Evolutionary conservation across 2,113 vertebrate species (phyloP), one percentile per base, ranked within the genome.

Genomic region (Xiphias gladius): DNA sequence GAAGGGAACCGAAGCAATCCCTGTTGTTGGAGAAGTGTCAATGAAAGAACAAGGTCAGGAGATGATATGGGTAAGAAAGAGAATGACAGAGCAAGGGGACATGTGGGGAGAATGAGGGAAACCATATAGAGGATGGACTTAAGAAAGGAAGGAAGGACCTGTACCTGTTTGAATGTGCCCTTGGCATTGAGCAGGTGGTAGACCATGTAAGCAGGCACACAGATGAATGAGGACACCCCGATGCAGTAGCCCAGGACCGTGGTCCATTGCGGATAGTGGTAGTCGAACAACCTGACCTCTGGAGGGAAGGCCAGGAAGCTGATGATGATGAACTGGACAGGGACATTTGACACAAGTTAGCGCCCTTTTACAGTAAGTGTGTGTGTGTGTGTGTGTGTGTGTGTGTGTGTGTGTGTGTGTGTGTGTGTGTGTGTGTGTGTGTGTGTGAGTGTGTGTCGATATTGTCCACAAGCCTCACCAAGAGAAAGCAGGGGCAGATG

Each of bases 141-240:
- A 12, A n/a, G 32, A 48, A 9, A 26, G 11, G 30, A 41, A 59
- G 28, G 30, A n/a, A 54, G 9, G 35, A 13, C 13, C n/a, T 35
- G 19, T 94, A 99, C 98, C 97, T 99, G 97, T 93, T 98, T 99
- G 7, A 99, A 92, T 48, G 98, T 96, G 58, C 98, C 98, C 35
- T 97, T 97, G 55, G 97, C 97, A 79, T 81, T 72, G 39, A 97
- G 84, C 91, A 99, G 28, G 89, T 96, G 91, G 77, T 97, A 99
- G 46, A 96, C 86, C 95, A 99, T 98, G 79, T 99, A 99, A 37
- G 92, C 73, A 16, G 98, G 98, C 70, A 99, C 96, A 46, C 97
- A 99, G 92, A 99, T 96, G 92, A 99, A 91, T 16, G 98, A 99
- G 1, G 98, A 99, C 20, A 96, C 95, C 9, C 98, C 98, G 35